Evolutionary conservation across 2,797 vertebrate genomes (phyloP).

Genomic region (Xenentodon cancila): DNA sequence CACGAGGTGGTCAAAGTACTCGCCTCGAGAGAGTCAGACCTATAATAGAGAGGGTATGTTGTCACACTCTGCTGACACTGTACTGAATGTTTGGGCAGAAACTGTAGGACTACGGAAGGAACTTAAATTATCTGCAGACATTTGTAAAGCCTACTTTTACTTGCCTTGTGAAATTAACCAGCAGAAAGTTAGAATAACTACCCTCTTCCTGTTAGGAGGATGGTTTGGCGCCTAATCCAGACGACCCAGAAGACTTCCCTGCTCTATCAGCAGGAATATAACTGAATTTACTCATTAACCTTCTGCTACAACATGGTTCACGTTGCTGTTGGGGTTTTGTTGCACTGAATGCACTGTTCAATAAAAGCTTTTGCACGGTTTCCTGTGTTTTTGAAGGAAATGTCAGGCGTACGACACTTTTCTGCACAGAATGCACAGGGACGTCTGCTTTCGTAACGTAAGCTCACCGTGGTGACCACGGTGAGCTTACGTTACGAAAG

Average conservation of each 20-base stretch:
- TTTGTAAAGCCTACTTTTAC: no score
- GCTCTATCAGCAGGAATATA: conserved; percentile 83
- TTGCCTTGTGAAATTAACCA: no score
- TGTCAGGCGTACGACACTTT: no score
- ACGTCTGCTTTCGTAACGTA: no score
- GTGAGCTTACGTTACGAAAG: no score
- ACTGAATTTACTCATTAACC: conserved; percentile 19
- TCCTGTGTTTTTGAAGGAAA: not conserved
- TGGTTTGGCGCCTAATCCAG: conserved; percentile 88
- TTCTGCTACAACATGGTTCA: conserved; percentile 19
- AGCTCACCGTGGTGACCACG: no score
- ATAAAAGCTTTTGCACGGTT: conserved; percentile 71
- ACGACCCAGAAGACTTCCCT: conserved; percentile 97
- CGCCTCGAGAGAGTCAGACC: conserved; percentile 45
- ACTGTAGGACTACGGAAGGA: not conserved
- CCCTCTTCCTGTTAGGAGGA: conserved; percentile 40
- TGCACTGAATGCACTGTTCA: conserved; percentile 47
- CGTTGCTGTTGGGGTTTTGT: conserved; percentile 53
- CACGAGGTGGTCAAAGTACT: conserved; percentile 45
- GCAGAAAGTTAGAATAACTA: not conserved
- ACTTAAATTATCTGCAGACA: no score
- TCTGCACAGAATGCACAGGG: no score
- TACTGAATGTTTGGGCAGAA: not conserved
- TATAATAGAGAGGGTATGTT: conserved; percentile 53
- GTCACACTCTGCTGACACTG: no score